phyloP scores from a whole-genome alignment of 2,888 invertebrate species.

The Cosmorhoe ocellata region DNA sequence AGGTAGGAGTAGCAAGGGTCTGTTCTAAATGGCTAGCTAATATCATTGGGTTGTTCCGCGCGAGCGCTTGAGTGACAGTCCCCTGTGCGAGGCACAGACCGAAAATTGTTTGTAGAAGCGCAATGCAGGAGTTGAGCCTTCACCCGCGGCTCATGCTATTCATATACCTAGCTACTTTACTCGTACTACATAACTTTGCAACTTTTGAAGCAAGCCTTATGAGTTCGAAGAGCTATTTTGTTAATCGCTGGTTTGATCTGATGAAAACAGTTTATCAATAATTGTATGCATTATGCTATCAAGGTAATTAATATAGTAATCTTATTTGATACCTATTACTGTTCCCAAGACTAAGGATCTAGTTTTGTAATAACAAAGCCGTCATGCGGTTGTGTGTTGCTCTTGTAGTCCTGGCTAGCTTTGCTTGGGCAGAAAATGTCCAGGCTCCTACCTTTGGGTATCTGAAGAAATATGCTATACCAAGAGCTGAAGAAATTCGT shows the following conservation, averaged over 20 bases:
- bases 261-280: too few relatives aligned
- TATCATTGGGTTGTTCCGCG: conserved; percentile 69
- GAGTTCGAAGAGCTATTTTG: too few relatives aligned
- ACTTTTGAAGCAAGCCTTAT: conserved; percentile 11
- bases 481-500: conserved; percentile 47
- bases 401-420: conserved; percentile 29
- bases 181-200: conserved; percentile 19
- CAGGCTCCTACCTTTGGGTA: conserved; percentile 44
- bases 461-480: conserved; percentile 48
- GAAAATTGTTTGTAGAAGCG: conserved; percentile 61
- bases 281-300: background rate
- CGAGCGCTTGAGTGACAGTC: conserved; percentile 75
- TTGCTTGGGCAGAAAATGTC: conserved; percentile 36
- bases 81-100: conserved; percentile 65
- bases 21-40: conserved; percentile 56
- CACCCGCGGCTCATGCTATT: conserved; percentile 32
- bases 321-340: background rate
- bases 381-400: conserved; percentile 38
- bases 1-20: conserved; percentile 47
- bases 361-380: conserved; percentile 10
- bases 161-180: conserved; percentile 22
- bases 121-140: conserved; percentile 52
- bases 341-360: conserved; percentile 1
- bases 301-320: conserved; percentile 3
- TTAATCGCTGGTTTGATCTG: too few relatives aligned